A percentile compares a stretch with the other conserved stretches of the same genome.
phyloP scores from a whole-genome alignment of 1,140 invertebrate species.

The Hycleus cichorii region DNA sequence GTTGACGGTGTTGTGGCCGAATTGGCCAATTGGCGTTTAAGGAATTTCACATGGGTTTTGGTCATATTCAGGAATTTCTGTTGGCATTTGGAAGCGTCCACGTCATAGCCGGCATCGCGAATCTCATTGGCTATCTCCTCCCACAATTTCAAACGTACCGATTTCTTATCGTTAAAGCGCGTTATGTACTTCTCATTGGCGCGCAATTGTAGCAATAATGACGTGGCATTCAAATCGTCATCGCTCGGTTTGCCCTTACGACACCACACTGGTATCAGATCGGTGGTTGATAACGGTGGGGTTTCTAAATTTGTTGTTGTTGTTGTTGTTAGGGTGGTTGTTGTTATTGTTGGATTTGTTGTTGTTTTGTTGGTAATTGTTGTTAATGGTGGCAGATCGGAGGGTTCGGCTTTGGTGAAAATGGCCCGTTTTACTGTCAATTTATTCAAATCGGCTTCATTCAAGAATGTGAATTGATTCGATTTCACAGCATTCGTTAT shows the following conservation, averaged over 20 bases:
- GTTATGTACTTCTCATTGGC: not conserved
- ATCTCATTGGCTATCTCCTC: constrained; percentile 6
- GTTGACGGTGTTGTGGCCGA: too few relatives aligned
- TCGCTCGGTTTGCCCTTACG: constrained; percentile 1
- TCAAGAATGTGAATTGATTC: constrained; percentile 1
- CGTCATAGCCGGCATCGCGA: not conserved
- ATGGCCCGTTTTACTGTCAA: not conserved
- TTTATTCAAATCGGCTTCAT: too few relatives aligned
- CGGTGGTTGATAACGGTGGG: not conserved
- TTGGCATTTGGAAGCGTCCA: not conserved
- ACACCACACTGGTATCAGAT: not conserved
- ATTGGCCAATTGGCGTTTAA: too few relatives aligned
- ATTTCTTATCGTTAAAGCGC: not conserved
- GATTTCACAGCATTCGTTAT: constrained; percentile 1
- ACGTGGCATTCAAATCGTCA: not conserved
- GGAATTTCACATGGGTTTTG: not conserved
- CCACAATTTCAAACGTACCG: constrained; percentile 1
- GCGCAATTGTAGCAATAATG: not conserved
- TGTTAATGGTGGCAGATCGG: too few relatives aligned
- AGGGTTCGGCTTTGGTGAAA: not conserved
- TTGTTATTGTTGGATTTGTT: too few relatives aligned
- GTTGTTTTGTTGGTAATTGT: too few relatives aligned
- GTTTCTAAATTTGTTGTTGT: not conserved
- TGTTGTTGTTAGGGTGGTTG: too few relatives aligned
- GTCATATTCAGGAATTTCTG: constrained; percentile 2